Percentiles rank a stretch among this genome's conserved stretches.
Conservation (phyloP, 2,888 invertebrate species). For the Crossocerus cetratus region DNA sequence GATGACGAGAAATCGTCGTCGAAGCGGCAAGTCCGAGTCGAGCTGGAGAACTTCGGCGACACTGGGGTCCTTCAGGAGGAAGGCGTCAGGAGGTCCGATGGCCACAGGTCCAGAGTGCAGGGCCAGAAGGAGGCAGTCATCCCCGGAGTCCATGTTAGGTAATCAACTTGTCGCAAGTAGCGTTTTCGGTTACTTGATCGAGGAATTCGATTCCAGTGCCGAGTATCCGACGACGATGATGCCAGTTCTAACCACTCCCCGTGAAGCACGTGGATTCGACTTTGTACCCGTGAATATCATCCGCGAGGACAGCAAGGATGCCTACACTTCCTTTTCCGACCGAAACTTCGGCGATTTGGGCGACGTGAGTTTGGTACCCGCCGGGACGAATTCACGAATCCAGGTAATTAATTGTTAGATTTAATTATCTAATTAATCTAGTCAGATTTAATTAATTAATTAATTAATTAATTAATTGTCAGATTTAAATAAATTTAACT, state of each 20-base stretch:
- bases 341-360: slow-evolving; percentile 71
- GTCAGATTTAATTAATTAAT: not conserved
- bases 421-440: not conserved
- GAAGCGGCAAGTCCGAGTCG: slow-evolving; percentile 67
- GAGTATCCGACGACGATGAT: slow-evolving; percentile 73
- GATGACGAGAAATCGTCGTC: slow-evolving; percentile 50
- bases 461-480: not conserved
- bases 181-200: not conserved
- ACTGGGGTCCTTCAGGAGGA: slow-evolving; percentile 69
- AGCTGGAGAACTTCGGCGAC: slow-evolving; percentile 70
- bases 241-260: slow-evolving; percentile 71
- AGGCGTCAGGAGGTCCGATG: slow-evolving; percentile 61
- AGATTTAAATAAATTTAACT: too few relatives aligned
- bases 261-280: slow-evolving; percentile 68
- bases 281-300: slow-evolving; percentile 75
- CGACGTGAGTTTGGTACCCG: slow-evolving; percentile 73
- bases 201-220: slow-evolving; percentile 52
- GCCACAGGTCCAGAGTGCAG: slow-evolving; percentile 51
- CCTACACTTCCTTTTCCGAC: slow-evolving; percentile 63
- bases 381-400: slow-evolving; percentile 72
- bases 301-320: slow-evolving; percentile 70
- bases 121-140: slow-evolving; percentile 64
- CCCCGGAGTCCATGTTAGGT: slow-evolving; percentile 70
- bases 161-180: not conserved
- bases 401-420: slow-evolving; percentile 66